Percentiles rank a stretch among this genome's conserved stretches.
Evolutionary conservation across 2,888 invertebrate genomes (phyloP).

Genomic region (Hydrotaea cyrtoneurina): DNA sequence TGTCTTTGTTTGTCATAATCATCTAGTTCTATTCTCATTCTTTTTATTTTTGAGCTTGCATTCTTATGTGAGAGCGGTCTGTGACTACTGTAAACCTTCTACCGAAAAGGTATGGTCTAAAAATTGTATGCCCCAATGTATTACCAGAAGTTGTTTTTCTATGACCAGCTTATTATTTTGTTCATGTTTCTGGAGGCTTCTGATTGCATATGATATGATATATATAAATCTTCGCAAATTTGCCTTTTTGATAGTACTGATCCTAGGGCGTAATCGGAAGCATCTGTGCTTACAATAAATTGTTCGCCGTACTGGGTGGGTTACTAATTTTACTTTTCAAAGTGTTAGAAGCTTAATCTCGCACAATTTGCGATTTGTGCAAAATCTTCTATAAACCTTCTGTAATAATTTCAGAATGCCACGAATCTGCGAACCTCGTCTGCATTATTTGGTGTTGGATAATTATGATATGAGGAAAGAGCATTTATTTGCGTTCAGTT

Average conservation of each 20-base stretch:
- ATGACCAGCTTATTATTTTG: not conserved
- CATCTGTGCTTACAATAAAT: too few relatives aligned
- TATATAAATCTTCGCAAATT: not conserved
- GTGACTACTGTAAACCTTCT: not conserved
- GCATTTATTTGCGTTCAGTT: not conserved
- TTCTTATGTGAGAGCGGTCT: slow-evolving; percentile 41
- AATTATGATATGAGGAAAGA: not conserved
- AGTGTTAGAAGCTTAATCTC: too few relatives aligned
- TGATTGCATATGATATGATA: slow-evolving; percentile 4
- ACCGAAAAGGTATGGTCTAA: slow-evolving; percentile 20
- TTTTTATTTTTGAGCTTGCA: slow-evolving; percentile 31
- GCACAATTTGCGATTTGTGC: not conserved
- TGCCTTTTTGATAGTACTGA: not conserved
- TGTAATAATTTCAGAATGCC: not conserved
- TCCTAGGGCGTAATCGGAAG: too few relatives aligned
- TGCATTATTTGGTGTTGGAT: not conserved
- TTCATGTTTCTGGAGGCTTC: not conserved
- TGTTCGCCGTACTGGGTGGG: too few relatives aligned
- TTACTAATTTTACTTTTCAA: too few relatives aligned
- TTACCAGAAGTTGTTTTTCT: not conserved
- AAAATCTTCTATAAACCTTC: not conserved
- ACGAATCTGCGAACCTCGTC: not conserved
- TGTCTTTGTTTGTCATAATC: not conserved
- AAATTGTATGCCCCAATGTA: not conserved
- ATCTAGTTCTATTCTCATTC: slow-evolving; percentile 39